Conservation (phyloP, 1,140 invertebrate genomes). For the Ephestia elutella region DNA sequence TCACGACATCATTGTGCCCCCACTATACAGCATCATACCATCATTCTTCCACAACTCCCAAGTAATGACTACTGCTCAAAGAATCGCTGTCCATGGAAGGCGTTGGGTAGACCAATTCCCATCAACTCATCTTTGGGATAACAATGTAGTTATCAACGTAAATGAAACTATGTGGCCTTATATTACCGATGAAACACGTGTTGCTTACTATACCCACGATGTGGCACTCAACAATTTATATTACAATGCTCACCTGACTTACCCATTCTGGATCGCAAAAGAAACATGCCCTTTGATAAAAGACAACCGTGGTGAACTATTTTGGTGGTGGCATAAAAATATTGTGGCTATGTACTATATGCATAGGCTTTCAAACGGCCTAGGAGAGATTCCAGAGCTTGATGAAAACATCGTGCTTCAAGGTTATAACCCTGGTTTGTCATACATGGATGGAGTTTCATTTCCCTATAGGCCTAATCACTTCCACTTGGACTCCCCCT, state of each 20-base stretch:
- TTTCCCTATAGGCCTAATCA: constrained; percentile 77
- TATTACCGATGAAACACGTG: constrained; percentile 65
- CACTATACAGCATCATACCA: constrained; percentile 79
- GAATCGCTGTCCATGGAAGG: constrained; percentile 65
- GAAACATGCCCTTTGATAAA: constrained; percentile 67
- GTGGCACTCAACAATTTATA: constrained; percentile 82
- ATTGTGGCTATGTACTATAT: constrained; percentile 79
- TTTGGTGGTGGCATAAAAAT: constrained; percentile 77
- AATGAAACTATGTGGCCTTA: constrained; percentile 76
- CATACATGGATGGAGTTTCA: constrained; percentile 78
- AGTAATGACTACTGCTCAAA: constrained; percentile 75
- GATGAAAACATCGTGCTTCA: constrained; percentile 75
- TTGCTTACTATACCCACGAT: constrained; percentile 85
- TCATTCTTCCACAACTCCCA: constrained; percentile 76
- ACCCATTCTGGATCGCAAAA: constrained; percentile 77
- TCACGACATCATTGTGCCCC: constrained; percentile 76
- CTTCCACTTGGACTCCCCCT: constrained; percentile 44
- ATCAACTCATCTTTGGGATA: constrained; percentile 44
- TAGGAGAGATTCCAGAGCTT: constrained; percentile 76
- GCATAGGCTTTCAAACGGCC: constrained; percentile 79
- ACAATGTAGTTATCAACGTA: constrained; percentile 65
- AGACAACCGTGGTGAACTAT: constrained; percentile 78
- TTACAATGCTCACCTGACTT: constrained; percentile 78
- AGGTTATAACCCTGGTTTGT: constrained; percentile 80
- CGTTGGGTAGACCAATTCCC: constrained; percentile 42